A percentile compares a stretch with the other conserved stretches of the same genome.
Conservation (phyloP, 2,797 vertebrate species). For the Rhinella marina region DNA sequence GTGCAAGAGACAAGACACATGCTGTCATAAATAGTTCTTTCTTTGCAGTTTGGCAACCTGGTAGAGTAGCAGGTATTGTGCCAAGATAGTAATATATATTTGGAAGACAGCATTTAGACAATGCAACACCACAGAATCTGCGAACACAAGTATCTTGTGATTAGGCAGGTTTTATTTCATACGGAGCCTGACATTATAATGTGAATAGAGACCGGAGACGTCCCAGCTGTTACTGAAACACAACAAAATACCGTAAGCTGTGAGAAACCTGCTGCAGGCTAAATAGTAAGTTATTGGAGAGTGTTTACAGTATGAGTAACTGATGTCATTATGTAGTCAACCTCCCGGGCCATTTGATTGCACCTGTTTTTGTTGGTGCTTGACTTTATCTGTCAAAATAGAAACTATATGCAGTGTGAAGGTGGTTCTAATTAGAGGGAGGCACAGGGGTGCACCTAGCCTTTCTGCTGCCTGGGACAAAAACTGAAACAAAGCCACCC, state of each 20-base stretch:
- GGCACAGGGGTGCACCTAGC: no score
- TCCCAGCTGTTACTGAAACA: not conserved
- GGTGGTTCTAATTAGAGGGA: not conserved
- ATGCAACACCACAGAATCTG: not conserved
- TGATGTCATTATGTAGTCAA: not conserved
- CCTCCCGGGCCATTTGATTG: not conserved
- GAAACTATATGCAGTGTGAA: not conserved
- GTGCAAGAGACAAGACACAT: slow-evolving; percentile 41
- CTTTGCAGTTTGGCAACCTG: slow-evolving; percentile 5
- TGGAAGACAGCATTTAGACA: not conserved
- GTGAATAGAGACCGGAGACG: not conserved
- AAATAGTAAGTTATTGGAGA: not conserved
- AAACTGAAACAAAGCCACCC: no score
- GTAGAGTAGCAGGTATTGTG: slow-evolving; percentile 6
- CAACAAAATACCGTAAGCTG: not conserved
- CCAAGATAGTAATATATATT: slow-evolving; percentile 16
- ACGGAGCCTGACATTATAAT: not conserved
- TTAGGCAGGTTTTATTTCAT: not conserved
- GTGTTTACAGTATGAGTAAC: not conserved
- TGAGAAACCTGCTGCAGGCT: not conserved
- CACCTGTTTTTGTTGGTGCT: not conserved
- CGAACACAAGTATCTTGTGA: not conserved
- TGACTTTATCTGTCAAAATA: not conserved
- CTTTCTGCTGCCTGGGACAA: no score
- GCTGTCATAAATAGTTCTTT: slow-evolving; percentile 20